These are phyloP conservation scores for Glandiceps talaboti DNA, from an alignment of 53 echinoderm and acorn worm genomes.

Conservation along the genomic window DNA sequence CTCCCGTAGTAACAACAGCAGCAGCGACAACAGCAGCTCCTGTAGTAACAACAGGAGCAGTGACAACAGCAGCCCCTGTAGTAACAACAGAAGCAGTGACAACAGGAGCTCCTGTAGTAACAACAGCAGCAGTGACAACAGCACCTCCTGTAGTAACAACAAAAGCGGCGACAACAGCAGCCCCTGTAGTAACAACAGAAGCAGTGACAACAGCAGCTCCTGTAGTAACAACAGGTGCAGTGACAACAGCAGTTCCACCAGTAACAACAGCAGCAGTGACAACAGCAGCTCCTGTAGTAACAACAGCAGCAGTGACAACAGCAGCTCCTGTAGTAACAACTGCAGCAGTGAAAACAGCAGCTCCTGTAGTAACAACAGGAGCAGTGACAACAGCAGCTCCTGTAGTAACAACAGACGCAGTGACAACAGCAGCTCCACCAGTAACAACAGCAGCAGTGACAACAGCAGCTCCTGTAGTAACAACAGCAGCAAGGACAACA, in stretches of 20 bases:
- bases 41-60: background rate
- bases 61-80: background rate
- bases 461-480: background rate
- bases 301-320: background rate
- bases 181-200: background rate
- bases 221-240: background rate
- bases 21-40: background rate
- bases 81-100: background rate
- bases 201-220: background rate
- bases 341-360: background rate
- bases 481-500: background rate
- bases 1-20: background rate
- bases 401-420: background rate
- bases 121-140: background rate
- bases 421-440: background rate
- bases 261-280: background rate
- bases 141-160: background rate
- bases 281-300: background rate
- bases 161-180: background rate
- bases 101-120: background rate
- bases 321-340: background rate
- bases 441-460: background rate
- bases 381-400: background rate
- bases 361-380: background rate
- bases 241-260: background rate